Conservation (phyloP, 1,140 invertebrate species). For the Eriocheir sinensis region DNA sequence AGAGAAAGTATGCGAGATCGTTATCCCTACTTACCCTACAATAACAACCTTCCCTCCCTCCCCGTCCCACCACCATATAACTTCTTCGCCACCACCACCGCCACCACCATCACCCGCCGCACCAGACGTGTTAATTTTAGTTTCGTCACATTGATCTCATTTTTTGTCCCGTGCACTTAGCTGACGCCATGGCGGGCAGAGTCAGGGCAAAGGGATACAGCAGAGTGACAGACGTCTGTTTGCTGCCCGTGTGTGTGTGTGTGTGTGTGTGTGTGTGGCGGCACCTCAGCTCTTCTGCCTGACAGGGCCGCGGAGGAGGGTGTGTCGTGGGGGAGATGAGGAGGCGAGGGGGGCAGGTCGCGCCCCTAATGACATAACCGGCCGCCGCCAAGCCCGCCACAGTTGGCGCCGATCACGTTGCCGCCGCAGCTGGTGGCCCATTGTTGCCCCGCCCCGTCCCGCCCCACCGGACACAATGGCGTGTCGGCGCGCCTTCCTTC, state of each 20-base stretch:
- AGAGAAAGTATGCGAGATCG: not conserved
- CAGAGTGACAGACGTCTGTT: too few relatives aligned
- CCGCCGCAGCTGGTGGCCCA: not conserved
- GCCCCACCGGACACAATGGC: not conserved
- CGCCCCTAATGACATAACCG: conserved; percentile 20
- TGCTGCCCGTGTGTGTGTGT: too few relatives aligned
- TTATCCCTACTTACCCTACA: conserved; percentile 11
- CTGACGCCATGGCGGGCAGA: not conserved
- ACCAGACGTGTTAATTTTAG: not conserved
- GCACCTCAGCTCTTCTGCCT: too few relatives aligned
- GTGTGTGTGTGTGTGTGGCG: too few relatives aligned
- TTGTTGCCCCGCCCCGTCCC: not conserved
- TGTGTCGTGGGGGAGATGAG: not conserved
- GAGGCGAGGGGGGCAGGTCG: not conserved
- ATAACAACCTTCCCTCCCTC: not conserved
- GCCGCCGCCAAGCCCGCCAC: not conserved
- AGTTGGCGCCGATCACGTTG: not conserved
- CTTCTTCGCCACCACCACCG: too few relatives aligned
- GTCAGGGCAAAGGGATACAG: too few relatives aligned
- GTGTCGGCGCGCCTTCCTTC: not conserved
- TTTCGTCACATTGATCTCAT: not conserved
- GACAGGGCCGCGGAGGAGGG: not conserved
- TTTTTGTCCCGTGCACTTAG: not conserved
- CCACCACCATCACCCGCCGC: not conserved
- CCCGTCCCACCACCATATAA: not conserved